A percentile compares a stretch with the other conserved stretches of the same genome.
phyloP scores from a whole-genome alignment of 2,888 invertebrate species.

The Thymelicus sylvestris region DNA sequence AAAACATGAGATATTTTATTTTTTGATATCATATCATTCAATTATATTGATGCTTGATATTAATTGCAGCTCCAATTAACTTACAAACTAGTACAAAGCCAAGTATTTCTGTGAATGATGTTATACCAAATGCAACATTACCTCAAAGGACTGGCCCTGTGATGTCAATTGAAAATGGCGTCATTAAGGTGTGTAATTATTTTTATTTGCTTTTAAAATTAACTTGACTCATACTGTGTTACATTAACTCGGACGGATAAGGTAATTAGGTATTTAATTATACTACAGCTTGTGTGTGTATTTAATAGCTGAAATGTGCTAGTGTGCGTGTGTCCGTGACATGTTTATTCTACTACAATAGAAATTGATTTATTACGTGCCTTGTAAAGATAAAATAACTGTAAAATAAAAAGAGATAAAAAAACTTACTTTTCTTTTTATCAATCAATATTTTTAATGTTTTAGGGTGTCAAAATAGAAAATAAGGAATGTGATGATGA shows the following conservation, averaged over 20 bases:
- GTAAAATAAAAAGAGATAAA: too few species aligned
- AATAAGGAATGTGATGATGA: constrained; percentile 34
- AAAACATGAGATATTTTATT: too few species aligned
- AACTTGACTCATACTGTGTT: background rate
- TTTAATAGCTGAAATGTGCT: background rate
- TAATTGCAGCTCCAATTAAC: constrained; percentile 48
- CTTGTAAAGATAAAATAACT: too few species aligned
- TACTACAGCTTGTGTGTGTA: background rate
- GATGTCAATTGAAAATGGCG: constrained; percentile 78
- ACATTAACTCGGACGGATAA: background rate
- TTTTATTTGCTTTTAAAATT: background rate
- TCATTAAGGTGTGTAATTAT: constrained; percentile 65
- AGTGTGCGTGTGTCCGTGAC: too few species aligned
- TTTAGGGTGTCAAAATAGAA: constrained; percentile 43
- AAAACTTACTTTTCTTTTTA: too few species aligned
- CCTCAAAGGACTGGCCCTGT: constrained; percentile 65
- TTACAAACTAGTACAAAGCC: constrained; percentile 45
- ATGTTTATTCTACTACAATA: too few species aligned
- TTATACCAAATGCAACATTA: constrained; percentile 43
- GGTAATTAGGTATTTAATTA: background rate
- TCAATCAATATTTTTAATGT: constrained; percentile 5
- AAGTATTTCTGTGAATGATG: constrained; percentile 40
- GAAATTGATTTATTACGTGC: too few species aligned
- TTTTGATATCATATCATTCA: too few species aligned
- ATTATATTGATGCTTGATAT: constrained; percentile 28